Evolutionary conservation across 1,140 invertebrate genomes (phyloP).

Genomic region (Trichomalopsis sarcophagae): DNA sequence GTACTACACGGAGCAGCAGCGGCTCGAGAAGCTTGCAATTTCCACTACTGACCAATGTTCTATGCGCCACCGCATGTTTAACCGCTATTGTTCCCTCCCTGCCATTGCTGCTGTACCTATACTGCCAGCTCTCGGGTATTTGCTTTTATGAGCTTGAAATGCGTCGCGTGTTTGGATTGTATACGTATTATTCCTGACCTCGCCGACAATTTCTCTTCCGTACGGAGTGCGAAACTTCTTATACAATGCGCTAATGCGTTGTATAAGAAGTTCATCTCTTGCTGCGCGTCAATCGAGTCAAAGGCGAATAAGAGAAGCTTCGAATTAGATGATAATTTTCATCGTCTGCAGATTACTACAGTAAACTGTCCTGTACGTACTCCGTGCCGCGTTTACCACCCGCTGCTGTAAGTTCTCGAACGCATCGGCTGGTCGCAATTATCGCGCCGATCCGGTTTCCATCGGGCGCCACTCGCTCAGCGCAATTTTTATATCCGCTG

Average conservation of each 20-base stretch:
- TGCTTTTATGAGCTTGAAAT: constrained; percentile 8
- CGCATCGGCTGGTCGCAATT: constrained; percentile 10
- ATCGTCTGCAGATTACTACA: neutral
- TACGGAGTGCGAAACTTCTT: too few relatives aligned
- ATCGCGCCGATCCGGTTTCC: constrained; percentile 5
- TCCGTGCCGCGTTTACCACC: neutral
- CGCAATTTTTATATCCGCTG: neutral
- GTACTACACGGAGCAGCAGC: too few relatives aligned
- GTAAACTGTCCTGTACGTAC: neutral
- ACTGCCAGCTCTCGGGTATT: neutral
- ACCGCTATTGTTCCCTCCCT: neutral
- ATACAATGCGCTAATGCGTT: too few relatives aligned
- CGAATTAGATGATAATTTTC: constrained; percentile 16
- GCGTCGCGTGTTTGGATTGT: neutral
- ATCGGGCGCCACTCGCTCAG: neutral
- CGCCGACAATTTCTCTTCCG: neutral
- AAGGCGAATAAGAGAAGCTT: neutral
- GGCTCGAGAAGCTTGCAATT: constrained; percentile 25
- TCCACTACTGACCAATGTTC: constrained; percentile 25
- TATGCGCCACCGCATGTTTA: neutral
- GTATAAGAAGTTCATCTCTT: too few relatives aligned
- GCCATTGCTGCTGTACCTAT: too few relatives aligned
- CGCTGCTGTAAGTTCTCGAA: neutral
- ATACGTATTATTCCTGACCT: neutral
- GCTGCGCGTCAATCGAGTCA: too few relatives aligned